Base-by-base conservation (phyloP, 2,113 vertebrate genomes). In the Pitta sordida region DNA sequence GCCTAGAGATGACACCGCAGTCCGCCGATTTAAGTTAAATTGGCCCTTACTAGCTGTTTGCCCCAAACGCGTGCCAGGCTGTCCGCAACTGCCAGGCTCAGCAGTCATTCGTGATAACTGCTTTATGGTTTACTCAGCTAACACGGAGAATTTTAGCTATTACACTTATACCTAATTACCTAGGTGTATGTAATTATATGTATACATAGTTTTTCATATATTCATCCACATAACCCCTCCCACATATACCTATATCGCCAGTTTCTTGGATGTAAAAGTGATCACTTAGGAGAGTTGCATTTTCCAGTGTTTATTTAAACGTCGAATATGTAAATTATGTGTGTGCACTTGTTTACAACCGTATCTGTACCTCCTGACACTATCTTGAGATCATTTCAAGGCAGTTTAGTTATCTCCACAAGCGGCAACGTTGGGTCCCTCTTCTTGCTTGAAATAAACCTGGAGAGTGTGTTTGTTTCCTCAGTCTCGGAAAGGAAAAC, bases 51-150 rank as follows among this genome's bases (percentile, higher is more conserved):
- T n/a, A 69, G 82, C 39, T 30, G 39, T 93, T 97, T 96, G 39
- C 85, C 80, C 77, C 58, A 78, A 84, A 89, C 74, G 76, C 82
- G 85, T 79, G 77, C 67, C 85, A 75, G 80, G 51, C 91, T 85
- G 74, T 65, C 80, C 85, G 60, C 88, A 91, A 79, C 77, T 87
- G 78, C 75, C 87, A 74, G 78, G 95, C 85, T 70, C 70, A 23
- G 86, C 77, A 95, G 80, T 88, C 95, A 86, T 89, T 94, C 62
- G 85, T 91, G 86, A 53, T 91, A 93, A 91, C 48, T 90, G 77
- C 68, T 86, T 91, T 91, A 93, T 64, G 44, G 73, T 94, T 96
- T 78, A 80, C 64, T 78, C 63, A 58, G 86, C 74, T 92, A 91
- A 91, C 91, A 82, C 41, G 34, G 55, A 36, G 51, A 71, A 80